Evolutionary conservation across 2,888 invertebrate genomes (phyloP).

Genomic region (Ypsolopha sequella): DNA sequence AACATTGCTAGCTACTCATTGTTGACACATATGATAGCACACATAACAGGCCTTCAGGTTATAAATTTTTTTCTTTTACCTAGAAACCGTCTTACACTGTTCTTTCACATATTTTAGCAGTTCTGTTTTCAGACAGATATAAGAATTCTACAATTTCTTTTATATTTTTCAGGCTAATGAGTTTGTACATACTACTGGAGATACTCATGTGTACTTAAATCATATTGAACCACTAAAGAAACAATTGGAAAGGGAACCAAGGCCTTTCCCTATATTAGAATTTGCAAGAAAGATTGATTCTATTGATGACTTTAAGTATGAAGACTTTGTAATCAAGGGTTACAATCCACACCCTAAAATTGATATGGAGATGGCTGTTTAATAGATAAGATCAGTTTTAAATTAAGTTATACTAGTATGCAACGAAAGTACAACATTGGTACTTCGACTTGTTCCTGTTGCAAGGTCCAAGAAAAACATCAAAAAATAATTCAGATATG

Average conservation of each 20-base stretch:
- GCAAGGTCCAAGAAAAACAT: no score
- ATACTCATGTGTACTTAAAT: slow-evolving; percentile 94
- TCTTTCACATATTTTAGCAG: not conserved
- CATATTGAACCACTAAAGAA: slow-evolving; percentile 87
- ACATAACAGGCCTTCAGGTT: slow-evolving; percentile 91
- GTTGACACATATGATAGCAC: slow-evolving; percentile 95
- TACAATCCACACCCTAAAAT: slow-evolving; percentile 94
- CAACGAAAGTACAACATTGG: no score
- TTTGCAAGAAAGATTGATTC: slow-evolving; percentile 79
- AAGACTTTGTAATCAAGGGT: slow-evolving; percentile 86
- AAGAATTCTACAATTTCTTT: not conserved
- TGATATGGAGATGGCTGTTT: slow-evolving; percentile 93
- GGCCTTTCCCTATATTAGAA: slow-evolving; percentile 83
- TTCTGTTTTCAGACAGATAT: not conserved
- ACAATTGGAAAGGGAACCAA: slow-evolving; percentile 84
- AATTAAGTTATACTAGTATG: no score
- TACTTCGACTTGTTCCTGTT: no score
- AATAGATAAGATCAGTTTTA: slow-evolving; percentile 17
- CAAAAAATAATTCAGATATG: no score
- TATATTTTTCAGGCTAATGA: slow-evolving; percentile 80
- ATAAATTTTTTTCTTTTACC: slow-evolving; percentile 5
- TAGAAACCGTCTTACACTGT: not conserved
- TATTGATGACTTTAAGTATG: slow-evolving; percentile 89
- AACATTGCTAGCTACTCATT: slow-evolving; percentile 98
- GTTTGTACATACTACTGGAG: slow-evolving; percentile 94